Conservation (phyloP, 92 coral and sea anemone species). For the Epizoanthus fatuus region DNA sequence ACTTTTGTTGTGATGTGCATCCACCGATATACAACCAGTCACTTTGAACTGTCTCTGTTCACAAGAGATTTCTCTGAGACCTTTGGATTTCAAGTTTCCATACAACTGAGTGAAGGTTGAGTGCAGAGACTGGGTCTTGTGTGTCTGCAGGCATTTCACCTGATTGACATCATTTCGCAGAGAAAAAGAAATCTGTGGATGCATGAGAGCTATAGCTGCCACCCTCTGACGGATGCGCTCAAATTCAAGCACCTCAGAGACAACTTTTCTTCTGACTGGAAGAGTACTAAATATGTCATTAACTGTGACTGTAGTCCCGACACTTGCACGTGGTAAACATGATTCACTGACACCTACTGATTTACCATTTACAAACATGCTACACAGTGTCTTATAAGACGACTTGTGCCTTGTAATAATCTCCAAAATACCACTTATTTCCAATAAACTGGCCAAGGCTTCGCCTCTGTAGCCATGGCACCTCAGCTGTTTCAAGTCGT, state of each 20-base stretch:
- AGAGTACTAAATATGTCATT: slow-evolving; percentile 83
- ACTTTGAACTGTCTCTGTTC: slow-evolving; percentile 63
- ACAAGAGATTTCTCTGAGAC: slow-evolving; percentile 66
- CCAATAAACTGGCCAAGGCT: slow-evolving; percentile 92
- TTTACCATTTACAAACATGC: slow-evolving; percentile 79
- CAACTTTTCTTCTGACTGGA: slow-evolving; percentile 91
- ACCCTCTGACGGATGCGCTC: slow-evolving; percentile 90
- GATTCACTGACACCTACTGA: slow-evolving; percentile 82
- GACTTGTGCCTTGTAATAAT: slow-evolving; percentile 86
- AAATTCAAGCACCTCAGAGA: slow-evolving; percentile 81
- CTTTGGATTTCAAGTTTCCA: slow-evolving; percentile 88
- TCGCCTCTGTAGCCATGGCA: slow-evolving; percentile 96
- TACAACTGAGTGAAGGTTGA: slow-evolving; percentile 92
- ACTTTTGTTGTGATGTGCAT: slow-evolving; percentile 77
- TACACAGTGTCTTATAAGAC: slow-evolving; percentile 90
- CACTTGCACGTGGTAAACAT: slow-evolving; percentile 75
- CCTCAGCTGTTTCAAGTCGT: slow-evolving; percentile 75
- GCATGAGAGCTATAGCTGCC: slow-evolving; percentile 86
- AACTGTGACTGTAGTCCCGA: slow-evolving; percentile 89
- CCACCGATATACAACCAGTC: slow-evolving; percentile 81
- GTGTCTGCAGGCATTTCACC: slow-evolving; percentile 83
- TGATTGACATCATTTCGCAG: slow-evolving; percentile 86
- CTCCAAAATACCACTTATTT: slow-evolving; percentile 87
- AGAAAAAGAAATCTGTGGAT: slow-evolving; percentile 84
- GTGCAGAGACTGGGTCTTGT: slow-evolving; percentile 72